Conservation (phyloP, 2,797 vertebrate genomes). For the Acropternis orthonyx region DNA sequence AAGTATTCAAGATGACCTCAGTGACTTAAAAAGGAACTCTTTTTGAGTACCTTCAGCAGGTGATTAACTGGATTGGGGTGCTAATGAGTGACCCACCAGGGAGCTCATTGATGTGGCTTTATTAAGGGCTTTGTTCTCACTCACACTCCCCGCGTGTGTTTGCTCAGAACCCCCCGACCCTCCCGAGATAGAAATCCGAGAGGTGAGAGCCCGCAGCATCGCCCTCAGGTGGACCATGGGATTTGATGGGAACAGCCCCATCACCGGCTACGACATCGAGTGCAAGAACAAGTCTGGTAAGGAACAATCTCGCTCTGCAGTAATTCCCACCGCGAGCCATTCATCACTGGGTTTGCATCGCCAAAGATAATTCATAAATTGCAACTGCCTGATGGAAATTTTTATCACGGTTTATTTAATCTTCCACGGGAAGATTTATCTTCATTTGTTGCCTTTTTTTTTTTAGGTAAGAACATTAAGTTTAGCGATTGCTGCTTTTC, state of each 20-base stretch:
- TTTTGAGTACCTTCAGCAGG: neutral
- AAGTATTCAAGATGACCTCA: neutral
- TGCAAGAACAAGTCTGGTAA: constrained; percentile 99
- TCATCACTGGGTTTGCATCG: neutral
- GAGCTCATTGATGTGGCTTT: neutral
- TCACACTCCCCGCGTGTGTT: constrained; percentile 25
- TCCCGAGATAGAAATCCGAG: constrained; percentile 95
- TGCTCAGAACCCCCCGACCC: constrained; percentile 93
- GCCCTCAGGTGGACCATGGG: constrained; percentile 98
- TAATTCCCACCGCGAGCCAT: accelerated
- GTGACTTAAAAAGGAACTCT: neutral
- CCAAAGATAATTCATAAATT: neutral
- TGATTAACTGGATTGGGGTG: neutral
- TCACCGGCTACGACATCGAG: constrained; percentile 97
- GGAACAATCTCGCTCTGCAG: neutral
- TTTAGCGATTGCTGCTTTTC: neutral
- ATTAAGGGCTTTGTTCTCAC: neutral
- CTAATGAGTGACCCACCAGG: neutral
- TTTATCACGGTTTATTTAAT: neutral
- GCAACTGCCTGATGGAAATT: neutral
- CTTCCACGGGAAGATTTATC: neutral
- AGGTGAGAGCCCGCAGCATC: constrained; percentile 94
- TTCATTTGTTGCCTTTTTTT: neutral
- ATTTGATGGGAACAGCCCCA: constrained; percentile 98
- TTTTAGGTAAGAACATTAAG: neutral